phyloP scores from a whole-genome alignment of 2,888 invertebrate genomes.

The Hetaerina titia region DNA sequence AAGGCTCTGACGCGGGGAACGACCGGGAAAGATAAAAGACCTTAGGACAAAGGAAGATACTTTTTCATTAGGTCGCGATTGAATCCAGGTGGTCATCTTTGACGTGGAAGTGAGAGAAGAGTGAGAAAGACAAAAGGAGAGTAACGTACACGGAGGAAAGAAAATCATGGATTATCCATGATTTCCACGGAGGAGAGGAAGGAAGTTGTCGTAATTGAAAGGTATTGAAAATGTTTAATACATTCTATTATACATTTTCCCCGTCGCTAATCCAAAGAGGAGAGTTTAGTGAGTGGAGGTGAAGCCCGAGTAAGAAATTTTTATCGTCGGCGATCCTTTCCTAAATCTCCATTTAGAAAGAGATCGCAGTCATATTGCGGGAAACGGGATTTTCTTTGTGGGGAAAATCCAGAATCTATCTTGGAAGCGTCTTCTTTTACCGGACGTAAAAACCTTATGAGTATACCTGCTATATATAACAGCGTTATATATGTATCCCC shows the following conservation, averaged over 20 bases:
- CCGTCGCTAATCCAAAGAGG: background rate
- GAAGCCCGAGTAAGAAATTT: background rate
- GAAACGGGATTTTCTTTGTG: background rate
- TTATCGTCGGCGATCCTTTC: background rate
- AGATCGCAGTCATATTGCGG: background rate
- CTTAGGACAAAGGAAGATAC: background rate
- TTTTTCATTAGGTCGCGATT: slow-evolving; percentile 19
- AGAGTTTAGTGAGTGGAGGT: background rate
- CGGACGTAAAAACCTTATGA: no score
- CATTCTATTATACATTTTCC: background rate
- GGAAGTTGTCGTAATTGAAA: background rate
- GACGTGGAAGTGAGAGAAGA: background rate
- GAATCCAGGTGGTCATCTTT: slow-evolving; percentile 21
- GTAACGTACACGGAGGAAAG: background rate
- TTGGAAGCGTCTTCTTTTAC: no score
- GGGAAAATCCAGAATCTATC: background rate
- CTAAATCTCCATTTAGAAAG: background rate
- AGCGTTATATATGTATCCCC: no score
- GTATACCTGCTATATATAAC: no score
- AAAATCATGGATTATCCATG: background rate
- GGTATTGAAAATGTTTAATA: slow-evolving; percentile 27
- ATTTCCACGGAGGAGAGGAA: background rate
- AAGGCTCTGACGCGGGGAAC: background rate
- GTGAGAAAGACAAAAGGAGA: background rate
- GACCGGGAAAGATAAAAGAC: background rate